Base-by-base conservation (phyloP, 2,113 vertebrate genomes). In the Corvus moneduloides region DNA sequence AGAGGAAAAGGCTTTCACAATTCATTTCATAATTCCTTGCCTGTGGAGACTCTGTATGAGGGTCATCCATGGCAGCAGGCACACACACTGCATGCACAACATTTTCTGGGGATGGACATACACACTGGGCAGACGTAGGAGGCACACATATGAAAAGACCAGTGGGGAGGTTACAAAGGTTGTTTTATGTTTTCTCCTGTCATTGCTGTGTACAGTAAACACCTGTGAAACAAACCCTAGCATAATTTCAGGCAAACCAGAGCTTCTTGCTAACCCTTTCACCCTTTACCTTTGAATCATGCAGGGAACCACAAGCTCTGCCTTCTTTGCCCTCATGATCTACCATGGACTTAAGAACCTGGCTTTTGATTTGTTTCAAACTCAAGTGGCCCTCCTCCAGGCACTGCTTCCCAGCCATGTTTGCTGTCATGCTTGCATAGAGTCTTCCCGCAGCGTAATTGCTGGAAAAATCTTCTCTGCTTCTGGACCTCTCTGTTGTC, bases 381-480 rank as follows among this genome's bases (percentile, higher is more conserved):
- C 17, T 27, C 20, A n/a, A 69, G 23, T 13, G 30, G 9, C 51
- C 27, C 10, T 33, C 7, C 17, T 72, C 44, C 46, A 69, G 66
- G 10, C 0, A 1, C 51, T 84, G 30, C 69, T 49, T 63, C 55
- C 23, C 22, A 48, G 55, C 30, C 77, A 18, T 16, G 7, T 73
- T 88, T 85, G 26, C 35, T 48, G 11, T 58, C 55, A 43, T 27
- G 30, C 19, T 69, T 86, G 61, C 44, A 27, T 6, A 0, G 3
- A 71, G 23, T 41, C 62, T 58, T 76, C 49, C 76, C 0, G 0
- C 56, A 75, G 44, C 35, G n/a, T 37, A 63, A 5, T 39, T 75
- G 44, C 75, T 91, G 71, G 84, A 93, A 85, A 91, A 91, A 41
- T 43, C 59, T 61, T 74, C 79, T 32, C 55, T 80, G 4, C 90